A percentile compares a stretch with the other conserved stretches of the same genome.
Conservation (phyloP, 2,888 invertebrate species). For the Hydrotaea cyrtoneurina region DNA sequence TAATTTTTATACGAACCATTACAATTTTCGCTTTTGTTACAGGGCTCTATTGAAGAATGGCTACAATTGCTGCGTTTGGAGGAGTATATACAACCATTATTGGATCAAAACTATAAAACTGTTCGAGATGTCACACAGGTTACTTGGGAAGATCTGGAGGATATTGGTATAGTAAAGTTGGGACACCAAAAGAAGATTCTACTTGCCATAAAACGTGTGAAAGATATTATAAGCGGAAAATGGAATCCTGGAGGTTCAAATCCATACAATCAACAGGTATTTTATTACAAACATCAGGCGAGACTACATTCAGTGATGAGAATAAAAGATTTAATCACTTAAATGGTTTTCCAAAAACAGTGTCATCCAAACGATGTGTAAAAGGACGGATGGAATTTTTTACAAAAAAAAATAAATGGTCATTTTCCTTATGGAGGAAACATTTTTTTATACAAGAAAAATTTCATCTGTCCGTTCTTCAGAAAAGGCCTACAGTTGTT, state of each 20-base stretch:
- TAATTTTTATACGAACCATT: too few species aligned
- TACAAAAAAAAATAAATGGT: too few species aligned
- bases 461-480: too few species aligned
- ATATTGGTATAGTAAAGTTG: slow-evolving; percentile 94
- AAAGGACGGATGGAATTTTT: too few species aligned
- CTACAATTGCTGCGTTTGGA: slow-evolving; percentile 93
- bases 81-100: slow-evolving; percentile 94
- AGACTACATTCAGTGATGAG: too few species aligned
- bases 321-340: too few species aligned
- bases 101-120: slow-evolving; percentile 95
- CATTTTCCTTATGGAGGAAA: too few species aligned
- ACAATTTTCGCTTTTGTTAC: too few species aligned
- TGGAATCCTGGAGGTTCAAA: slow-evolving; percentile 81
- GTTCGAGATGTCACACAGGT: slow-evolving; percentile 97
- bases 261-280: slow-evolving; percentile 79
- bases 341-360: too few species aligned
- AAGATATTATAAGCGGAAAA: slow-evolving; percentile 95
- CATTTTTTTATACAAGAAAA: too few species aligned
- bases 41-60: slow-evolving; percentile 98
- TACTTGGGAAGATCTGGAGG: slow-evolving; percentile 99
- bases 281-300: not conserved
- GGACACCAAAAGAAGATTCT: slow-evolving; percentile 99
- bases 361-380: too few species aligned
- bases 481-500: too few species aligned
- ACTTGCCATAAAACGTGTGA: slow-evolving; percentile 97